phyloP scores from a whole-genome alignment of 2,888 invertebrate species.

The Drosophila villosipedis region DNA sequence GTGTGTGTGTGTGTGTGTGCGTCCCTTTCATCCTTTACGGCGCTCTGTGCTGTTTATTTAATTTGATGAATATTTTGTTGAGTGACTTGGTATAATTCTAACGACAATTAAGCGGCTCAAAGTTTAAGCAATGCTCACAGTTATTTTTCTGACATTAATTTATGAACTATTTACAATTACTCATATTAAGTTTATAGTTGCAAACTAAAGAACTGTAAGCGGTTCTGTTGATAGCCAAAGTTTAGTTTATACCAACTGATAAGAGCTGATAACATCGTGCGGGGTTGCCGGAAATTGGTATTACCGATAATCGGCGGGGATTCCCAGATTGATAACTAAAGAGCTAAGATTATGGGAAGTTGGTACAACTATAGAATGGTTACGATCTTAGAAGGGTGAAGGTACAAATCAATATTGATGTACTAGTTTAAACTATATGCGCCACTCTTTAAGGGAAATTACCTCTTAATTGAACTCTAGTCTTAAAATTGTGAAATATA shows the following conservation, averaged over 20 bases:
- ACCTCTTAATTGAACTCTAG: neutral
- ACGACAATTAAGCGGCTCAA: slow-evolving; percentile 29
- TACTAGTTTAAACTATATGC: neutral
- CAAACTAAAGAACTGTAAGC: neutral
- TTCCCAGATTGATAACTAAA: neutral
- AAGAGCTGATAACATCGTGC: neutral
- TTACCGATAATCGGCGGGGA: neutral
- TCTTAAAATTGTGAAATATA: neutral
- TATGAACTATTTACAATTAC: neutral
- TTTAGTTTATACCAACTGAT: neutral
- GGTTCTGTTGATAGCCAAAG: neutral
- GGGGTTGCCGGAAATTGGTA: neutral
- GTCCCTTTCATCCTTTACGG: slow-evolving; percentile 20
- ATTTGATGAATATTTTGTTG: slow-evolving; percentile 29
- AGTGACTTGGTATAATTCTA: slow-evolving; percentile 22
- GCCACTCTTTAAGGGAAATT: neutral
- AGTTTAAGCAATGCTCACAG: neutral
- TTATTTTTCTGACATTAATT: neutral
- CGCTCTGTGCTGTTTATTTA: slow-evolving; percentile 36
- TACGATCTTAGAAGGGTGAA: neutral
- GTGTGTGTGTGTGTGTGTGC: neutral
- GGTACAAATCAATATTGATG: neutral
- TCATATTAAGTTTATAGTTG: neutral
- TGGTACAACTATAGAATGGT: neutral
- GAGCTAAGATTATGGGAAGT: neutral